Evolutionary conservation across 2,797 vertebrate genomes (phyloP), one percentile per base, ranked within the genome.

Genomic region (Fringilla coelebs): DNA sequence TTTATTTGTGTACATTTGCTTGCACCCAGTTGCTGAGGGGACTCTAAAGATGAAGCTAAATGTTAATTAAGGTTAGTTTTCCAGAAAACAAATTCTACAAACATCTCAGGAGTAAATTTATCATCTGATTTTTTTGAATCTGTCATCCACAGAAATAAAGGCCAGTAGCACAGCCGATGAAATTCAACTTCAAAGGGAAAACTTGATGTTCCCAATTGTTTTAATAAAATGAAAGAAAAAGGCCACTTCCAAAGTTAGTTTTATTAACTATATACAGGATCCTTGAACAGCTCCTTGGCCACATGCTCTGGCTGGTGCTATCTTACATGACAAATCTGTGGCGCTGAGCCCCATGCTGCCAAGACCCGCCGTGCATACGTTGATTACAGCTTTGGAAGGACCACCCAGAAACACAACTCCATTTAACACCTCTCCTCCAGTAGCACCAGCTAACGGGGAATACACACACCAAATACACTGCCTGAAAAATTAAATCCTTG

Each of bases 21-120:
- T 71, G 88, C 91, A 90, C 91, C 81, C 95, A 79, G 83, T 68
- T 58, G 29, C 73, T 36, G 46, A 94, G 82, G 84, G 94, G 94
- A 77, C 73, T 82, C 71, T 82, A 75, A 94, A 95, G 94, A 92
- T 11, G 52, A 84, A 93, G 89, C 80, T 83, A 96, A 94, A 79
- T 58, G 40, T 96, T 96, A 95, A 70, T 93, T 94, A 96, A 67
- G 45, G 88, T 91, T 93, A 88, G 73, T 72, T 88, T 89, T 85
- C 62, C 62, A 52, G 67, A 65, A 74, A 77, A 43, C 34, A 66
- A 81, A 87, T 81, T 68, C 62, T 72, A 36, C 73, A 63, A 65
- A 48, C 2, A 10, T 93, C 87, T 96, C 90, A 25, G 83, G 91
- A 96, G 94, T 79, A 85, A 95, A 85, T 95, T 79, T 89, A 92